Base-by-base conservation (phyloP, 2,888 invertebrate genomes). In the Peribatodes rhomboidaria region DNA sequence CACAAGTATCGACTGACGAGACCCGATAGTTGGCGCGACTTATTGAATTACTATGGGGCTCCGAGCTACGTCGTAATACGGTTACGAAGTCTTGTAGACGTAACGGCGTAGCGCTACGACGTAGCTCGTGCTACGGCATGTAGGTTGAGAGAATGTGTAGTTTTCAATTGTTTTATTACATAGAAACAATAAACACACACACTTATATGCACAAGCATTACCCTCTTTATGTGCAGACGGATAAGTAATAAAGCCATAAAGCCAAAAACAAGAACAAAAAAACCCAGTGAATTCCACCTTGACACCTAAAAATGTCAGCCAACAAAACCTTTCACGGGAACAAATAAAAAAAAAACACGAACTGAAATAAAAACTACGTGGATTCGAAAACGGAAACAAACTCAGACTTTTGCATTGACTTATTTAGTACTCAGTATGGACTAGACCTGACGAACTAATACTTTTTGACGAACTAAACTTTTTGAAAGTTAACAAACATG, bases 301-400 rank as follows among this genome's bases (percentile, higher is more conserved):
- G 13, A 18, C 58, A 33, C 20, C 58, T 59, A 35, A 60, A 35
- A 60, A 44, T 55, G 55, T 37, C 42, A 9, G 6, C 27, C 27
- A 50, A 50, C 54, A 33, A 54, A 58, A 56, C 27, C 55, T 33
- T 61, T 61, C 52, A 60, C 52, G 65, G 52, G 55, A 54, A 35
- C 47, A 16, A 52, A 64, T 59, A 59, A 65, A 65, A 27, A 27
- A 27, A 27, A 27, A 27, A 27, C 27, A 27, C 27, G 27, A 65
- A 60, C 55, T 52, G 52, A 60, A 60, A 65, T 61, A 65, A 65
- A 64, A 65, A 65, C 60, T 65, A 65, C 56, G 65, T 65, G 60
- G 65, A 61, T 65, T 61, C 56, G 52, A 42, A 50, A 47, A 33
- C 58, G 59, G 59, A 47, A 53, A 59, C 59, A 56, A 52, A 56